Conservation (phyloP, 1,140 invertebrate species). For the Leptinotarsa lineolata region DNA sequence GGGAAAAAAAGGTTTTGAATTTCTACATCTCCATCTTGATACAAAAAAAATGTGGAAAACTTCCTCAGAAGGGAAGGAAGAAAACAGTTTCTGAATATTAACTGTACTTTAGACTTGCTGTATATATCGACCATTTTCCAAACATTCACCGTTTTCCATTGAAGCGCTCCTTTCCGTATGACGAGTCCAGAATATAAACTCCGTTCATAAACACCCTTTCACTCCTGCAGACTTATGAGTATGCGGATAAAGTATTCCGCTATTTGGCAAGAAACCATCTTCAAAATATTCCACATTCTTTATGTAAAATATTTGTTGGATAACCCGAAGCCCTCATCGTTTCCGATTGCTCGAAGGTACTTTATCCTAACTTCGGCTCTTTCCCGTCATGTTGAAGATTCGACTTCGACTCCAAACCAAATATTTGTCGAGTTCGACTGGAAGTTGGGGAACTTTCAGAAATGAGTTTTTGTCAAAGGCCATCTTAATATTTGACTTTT, state of each 20-base stretch:
- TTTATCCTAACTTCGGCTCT: constrained; percentile 30
- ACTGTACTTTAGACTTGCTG: too few species aligned
- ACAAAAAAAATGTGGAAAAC: too few species aligned
- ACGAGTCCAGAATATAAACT: too few species aligned
- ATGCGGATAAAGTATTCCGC: constrained; percentile 23
- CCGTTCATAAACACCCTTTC: neutral
- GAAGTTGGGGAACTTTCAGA: constrained; percentile 32
- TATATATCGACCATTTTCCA: too few species aligned
- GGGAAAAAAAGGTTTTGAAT: too few species aligned
- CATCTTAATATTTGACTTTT: constrained; percentile 31
- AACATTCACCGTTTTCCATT: too few species aligned
- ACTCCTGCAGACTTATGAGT: neutral
- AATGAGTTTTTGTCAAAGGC: constrained; percentile 37
- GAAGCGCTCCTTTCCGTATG: too few species aligned
- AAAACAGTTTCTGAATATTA: too few species aligned
- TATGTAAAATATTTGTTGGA: constrained; percentile 23
- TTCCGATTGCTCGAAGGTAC: constrained; percentile 34
- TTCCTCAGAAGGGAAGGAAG: too few species aligned
- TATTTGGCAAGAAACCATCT: neutral
- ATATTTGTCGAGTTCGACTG: constrained; percentile 38
- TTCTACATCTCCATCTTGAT: too few species aligned
- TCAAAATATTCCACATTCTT: constrained; percentile 27
- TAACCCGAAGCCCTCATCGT: constrained; percentile 28
- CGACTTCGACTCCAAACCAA: constrained; percentile 27
- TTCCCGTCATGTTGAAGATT: constrained; percentile 9